Evolutionary conservation across 64 coral and sea anemone genomes (phyloP).

Genomic region (Anthopleura sola): DNA sequence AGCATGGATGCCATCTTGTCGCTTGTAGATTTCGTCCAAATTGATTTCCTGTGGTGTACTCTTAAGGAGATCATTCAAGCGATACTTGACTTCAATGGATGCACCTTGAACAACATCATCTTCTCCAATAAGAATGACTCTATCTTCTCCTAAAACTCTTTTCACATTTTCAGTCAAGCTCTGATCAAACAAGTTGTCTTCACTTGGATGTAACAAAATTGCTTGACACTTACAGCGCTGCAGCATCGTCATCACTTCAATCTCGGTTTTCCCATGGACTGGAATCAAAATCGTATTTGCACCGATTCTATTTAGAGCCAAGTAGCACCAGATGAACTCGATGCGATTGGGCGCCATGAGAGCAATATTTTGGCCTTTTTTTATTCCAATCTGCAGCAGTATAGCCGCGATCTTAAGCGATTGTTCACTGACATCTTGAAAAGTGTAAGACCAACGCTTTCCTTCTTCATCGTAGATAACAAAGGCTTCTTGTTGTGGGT

Average conservation of each 20-base stretch:
- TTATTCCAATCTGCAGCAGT: conserved; percentile 14
- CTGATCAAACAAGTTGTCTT: neutral
- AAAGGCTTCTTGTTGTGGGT: conserved; percentile 14
- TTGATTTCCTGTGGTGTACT: neutral
- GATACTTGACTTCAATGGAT: neutral
- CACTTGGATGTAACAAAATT: neutral
- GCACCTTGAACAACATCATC: too few species aligned
- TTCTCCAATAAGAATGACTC: neutral
- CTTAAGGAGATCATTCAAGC: neutral
- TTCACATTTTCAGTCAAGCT: neutral
- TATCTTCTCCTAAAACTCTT: neutral
- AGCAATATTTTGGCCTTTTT: neutral
- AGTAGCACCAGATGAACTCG: neutral
- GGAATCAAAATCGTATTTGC: neutral
- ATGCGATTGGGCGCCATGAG: neutral
- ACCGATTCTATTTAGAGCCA: conserved; percentile 22
- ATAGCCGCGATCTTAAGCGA: conserved; percentile 1
- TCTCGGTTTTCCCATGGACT: neutral
- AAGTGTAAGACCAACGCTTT: neutral
- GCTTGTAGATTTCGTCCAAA: neutral
- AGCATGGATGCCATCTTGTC: neutral
- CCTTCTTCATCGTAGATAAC: neutral
- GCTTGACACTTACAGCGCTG: too few species aligned
- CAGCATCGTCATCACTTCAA: neutral
- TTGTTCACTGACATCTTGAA: conserved; percentile 1